Evolutionary conservation across 2,113 vertebrate species (phyloP).

Genomic region (Origma solitaria): DNA sequence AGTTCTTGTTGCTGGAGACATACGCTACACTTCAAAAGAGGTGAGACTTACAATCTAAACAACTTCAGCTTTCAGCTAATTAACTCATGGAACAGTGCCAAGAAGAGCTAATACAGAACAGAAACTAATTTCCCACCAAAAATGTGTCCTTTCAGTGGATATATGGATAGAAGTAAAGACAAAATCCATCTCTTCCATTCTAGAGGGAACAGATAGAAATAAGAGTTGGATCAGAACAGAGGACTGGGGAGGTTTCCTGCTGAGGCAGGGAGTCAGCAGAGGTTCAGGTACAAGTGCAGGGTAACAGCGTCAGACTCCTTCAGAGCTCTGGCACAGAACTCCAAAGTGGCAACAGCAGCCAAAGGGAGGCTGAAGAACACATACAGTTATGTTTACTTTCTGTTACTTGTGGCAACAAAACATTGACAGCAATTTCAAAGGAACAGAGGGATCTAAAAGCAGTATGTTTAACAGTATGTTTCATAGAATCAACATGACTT

Average conservation of each 20-base stretch:
- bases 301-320: fast-evolving
- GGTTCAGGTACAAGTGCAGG: not conserved
- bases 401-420: not conserved
- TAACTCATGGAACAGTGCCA: not conserved
- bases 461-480: not conserved
- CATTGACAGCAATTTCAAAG: not conserved
- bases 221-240: not conserved
- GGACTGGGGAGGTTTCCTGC: not conserved
- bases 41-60: not conserved
- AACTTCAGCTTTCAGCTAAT: constrained; percentile 29
- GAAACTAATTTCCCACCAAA: not conserved
- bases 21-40: not conserved
- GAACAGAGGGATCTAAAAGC: not conserved
- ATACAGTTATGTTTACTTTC: not conserved
- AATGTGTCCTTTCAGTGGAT: not conserved
- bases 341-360: not conserved
- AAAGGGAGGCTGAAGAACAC: not conserved
- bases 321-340: not conserved
- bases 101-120: not conserved
- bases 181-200: not conserved
- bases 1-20: not conserved
- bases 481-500: constrained; percentile 57
- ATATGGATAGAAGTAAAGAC: not conserved
- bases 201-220: not conserved
- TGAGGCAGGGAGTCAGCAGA: not conserved